Base-by-base conservation (phyloP, 2,113 vertebrate species). In the Malurus elegans region DNA sequence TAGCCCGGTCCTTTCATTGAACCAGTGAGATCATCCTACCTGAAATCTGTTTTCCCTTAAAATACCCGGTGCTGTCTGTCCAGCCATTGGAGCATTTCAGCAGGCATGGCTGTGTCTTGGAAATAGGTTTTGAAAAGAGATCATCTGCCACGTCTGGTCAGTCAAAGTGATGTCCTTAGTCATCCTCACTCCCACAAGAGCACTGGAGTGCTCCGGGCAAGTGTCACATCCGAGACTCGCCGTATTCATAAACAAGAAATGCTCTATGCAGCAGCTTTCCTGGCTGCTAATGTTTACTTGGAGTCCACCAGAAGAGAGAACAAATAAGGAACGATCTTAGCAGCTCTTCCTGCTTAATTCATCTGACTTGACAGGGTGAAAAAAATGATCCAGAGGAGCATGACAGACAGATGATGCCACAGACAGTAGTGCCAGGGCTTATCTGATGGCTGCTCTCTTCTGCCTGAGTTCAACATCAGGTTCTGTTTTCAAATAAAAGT, bases 241-340 rank as follows among this genome's bases (percentile, higher is more conserved):
- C 6, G 5, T 60, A 50, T 1, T 56, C 70, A 8, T 25, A 14
- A 91, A 73, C 83, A 74, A 18, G 12, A 79, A 95, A 76, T 65
- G 91, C 69, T 88, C 87, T 88, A 73, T 96, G 65, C 66, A 80
- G 93, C 58, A 56, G 89, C 79, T 93, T 87, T 91, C 76, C 38
- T 40, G 14, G n/a, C 56, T 72, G 53, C 71, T 69, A 5, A 50
- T 72, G 84, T 95, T 90, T 66, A 18, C 54, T 90, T 65, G 18
- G 76, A 90, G 50, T 11, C 53, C 56, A 76, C 64, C 25, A 40
- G 61, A 57, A 74, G 48, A 79, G 75, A 79, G 86, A 85, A 48
- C 45, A 89, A 45, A 84, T 29, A 88, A 79, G 73, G 51, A n/a
- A 4, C 14, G 47, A 13, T 74, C n/a, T 65, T 88, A 72, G 65